These are phyloP conservation scores for Aphodius sticticus DNA, from an alignment of 2,888 invertebrate species.

Conservation along the genomic window DNA sequence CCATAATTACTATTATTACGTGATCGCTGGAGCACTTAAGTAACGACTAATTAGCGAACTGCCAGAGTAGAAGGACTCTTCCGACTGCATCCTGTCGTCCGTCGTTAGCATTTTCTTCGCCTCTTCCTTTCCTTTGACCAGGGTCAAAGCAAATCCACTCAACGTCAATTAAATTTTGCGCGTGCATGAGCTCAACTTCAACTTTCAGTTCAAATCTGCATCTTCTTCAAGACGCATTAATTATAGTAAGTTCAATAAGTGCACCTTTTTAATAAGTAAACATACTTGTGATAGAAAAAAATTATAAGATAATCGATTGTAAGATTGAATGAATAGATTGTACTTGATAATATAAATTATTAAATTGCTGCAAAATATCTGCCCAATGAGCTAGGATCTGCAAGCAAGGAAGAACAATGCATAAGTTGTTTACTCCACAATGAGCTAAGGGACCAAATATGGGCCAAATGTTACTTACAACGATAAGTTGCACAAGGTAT, in stretches of 20 bases:
- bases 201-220: neutral
- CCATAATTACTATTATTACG: constrained; percentile 35
- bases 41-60: constrained; percentile 32
- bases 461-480: too few species aligned
- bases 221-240: neutral
- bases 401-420: too few species aligned
- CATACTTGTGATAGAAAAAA: too few species aligned
- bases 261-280: too few species aligned
- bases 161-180: neutral
- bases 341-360: too few species aligned
- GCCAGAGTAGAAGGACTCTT: neutral
- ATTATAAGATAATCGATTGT: too few species aligned
- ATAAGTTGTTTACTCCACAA: too few species aligned
- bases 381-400: too few species aligned
- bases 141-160: neutral
- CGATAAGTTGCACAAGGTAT: too few species aligned
- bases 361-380: too few species aligned
- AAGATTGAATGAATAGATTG: too few species aligned
- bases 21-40: constrained; percentile 32
- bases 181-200: neutral
- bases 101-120: constrained; percentile 9
- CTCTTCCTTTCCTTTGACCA: neutral
- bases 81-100: neutral
- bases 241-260: neutral
- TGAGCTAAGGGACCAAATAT: too few species aligned